phyloP scores from a whole-genome alignment of 1,140 invertebrate species.

The Coelopa frigida region DNA sequence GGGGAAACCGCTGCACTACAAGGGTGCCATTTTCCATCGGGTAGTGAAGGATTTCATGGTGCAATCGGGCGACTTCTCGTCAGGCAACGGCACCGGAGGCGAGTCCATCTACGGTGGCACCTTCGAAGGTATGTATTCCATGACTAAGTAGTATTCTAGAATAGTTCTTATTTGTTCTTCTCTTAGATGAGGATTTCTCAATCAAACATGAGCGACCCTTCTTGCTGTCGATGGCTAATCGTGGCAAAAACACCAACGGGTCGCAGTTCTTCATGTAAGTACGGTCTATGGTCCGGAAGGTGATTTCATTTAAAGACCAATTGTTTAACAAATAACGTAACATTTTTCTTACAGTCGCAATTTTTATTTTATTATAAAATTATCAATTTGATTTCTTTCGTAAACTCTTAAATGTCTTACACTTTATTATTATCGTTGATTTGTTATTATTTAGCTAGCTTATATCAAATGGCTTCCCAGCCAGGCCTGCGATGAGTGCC shows the following conservation, averaged over 20 bases:
- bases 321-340: conserved; percentile 4
- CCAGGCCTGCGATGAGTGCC: too few species aligned
- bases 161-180: neutral
- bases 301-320: too few species aligned
- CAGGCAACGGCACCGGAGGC: conserved; percentile 85
- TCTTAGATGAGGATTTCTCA: conserved; percentile 85
- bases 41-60: conserved; percentile 93
- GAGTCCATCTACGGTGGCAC: conserved; percentile 86
- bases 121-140: conserved; percentile 63
- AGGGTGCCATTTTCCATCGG: conserved; percentile 79
- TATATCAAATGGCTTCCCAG: too few species aligned
- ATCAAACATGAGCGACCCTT: conserved; percentile 81
- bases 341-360: conserved; percentile 7
- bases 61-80: conserved; percentile 79
- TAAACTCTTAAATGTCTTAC: conserved; percentile 2
- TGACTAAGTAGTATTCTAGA: neutral
- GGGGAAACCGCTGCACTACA: conserved; percentile 65
- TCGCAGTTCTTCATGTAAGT: conserved; percentile 97
- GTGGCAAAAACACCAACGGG: conserved; percentile 93
- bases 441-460: conserved; percentile 11
- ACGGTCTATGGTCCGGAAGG: neutral
- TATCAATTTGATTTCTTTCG: neutral
- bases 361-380: too few species aligned
- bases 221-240: conserved; percentile 93
- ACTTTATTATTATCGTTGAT: conserved; percentile 12